Evolutionary conservation across 2,888 invertebrate species (phyloP), one percentile per base, ranked within the genome.

Genomic region (Tenthredo notha): DNA sequence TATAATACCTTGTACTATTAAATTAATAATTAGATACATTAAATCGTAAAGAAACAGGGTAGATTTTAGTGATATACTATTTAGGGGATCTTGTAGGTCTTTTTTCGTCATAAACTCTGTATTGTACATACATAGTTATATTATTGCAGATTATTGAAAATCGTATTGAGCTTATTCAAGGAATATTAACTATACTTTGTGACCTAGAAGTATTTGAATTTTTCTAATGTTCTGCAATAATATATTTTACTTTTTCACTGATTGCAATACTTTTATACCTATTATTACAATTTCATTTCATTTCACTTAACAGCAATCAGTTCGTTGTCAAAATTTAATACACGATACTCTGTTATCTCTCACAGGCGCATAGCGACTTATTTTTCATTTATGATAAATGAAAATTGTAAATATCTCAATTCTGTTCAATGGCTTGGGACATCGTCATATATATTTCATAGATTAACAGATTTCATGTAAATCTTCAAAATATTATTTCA

Each of bases 11-110:
- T 80, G 25, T 80, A 80, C 80, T 80, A 80, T 47, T 2, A 47
- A 47, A 47, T 80, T 80, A 43, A n/a, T 80, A 80, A 80, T 80
- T 61, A 80, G 40, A 80, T 80, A 58, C 10, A 61, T 58, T 58
- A 80, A 58, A 80, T 50, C 61, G 21, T 80, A 58, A 80, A 40
- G 80, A 61, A 80, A 80, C 80, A 80, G 80, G 80, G 80, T 80
- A 80, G 80, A 80, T 80, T 80, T 80, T 80, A 80, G 80, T 80
- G 80, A 80, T 80, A 80, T 58, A 80, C 61, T 80, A 40, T 61
- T n/a, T 58, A 61, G 61, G 40, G 37, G 47, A 80, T 40, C 58
- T 80, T 61, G 58, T 80, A 80, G 61, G 40, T 61, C 25, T 40
- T 80, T 80, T 40, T 80, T 61, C 10, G 61, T 25, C 29, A 61